Percentiles rank a stretch among this genome's conserved stretches.
These are phyloP conservation scores for Diachasmimorpha longicaudata DNA, from an alignment of 1,140 invertebrate species.

Conservation along the genomic window DNA sequence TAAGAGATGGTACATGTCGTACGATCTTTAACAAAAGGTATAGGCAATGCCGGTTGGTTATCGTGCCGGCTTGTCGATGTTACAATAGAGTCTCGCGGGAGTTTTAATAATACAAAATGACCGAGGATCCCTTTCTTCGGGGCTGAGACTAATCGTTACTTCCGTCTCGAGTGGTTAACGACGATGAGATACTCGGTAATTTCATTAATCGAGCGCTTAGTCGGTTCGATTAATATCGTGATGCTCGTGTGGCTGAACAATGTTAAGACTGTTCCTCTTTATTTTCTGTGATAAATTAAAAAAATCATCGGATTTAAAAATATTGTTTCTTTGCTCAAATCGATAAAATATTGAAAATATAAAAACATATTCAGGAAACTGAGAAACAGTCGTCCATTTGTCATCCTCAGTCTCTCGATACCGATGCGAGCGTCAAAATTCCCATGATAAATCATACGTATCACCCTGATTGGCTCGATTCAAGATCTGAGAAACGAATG, in stretches of 20 bases:
- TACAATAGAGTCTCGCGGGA: conserved; percentile 48
- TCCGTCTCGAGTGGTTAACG: conserved; percentile 41
- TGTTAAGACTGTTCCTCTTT: too few species aligned
- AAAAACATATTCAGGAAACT: too few species aligned
- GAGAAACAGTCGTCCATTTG: neutral
- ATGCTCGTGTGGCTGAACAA: too few species aligned
- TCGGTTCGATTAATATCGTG: too few species aligned
- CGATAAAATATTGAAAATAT: too few species aligned
- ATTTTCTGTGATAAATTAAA: too few species aligned
- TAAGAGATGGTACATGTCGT: conserved; percentile 40
- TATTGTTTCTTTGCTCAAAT: too few species aligned
- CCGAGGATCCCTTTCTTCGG: conserved; percentile 57
- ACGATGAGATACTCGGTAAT: neutral
- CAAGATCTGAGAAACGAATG: neutral
- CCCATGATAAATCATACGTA: conserved; percentile 17
- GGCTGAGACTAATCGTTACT: conserved; percentile 55
- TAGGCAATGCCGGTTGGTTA: conserved; percentile 43
- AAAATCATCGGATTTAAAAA: too few species aligned
- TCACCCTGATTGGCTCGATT: conserved; percentile 36
- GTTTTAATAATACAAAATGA: conserved; percentile 29
- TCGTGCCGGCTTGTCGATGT: conserved; percentile 48
- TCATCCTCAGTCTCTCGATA: neutral
- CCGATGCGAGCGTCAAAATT: neutral
- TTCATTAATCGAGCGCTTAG: neutral
- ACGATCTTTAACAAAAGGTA: conserved; percentile 19